Percentiles rank a stretch among this genome's conserved stretches.
phyloP scores from a whole-genome alignment of 2,888 invertebrate species.

The Linyphia triangularis region DNA sequence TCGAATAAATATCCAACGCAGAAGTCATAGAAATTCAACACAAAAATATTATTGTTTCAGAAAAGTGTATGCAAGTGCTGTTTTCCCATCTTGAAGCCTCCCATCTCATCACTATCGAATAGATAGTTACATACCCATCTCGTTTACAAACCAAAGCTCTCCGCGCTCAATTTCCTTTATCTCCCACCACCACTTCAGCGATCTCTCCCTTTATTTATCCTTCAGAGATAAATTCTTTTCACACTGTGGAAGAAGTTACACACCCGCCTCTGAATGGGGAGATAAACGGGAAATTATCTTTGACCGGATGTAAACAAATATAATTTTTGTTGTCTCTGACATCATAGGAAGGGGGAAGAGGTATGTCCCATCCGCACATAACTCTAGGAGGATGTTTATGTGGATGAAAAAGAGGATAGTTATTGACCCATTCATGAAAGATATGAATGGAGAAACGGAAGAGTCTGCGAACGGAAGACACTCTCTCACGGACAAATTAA shows the following conservation, averaged over 20 bases:
- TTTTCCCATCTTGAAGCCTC: no score
- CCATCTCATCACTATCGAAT: no score
- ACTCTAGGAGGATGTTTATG: background rate
- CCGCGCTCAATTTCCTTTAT: background rate
- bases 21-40: no score
- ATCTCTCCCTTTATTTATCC: background rate
- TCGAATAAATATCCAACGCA: no score
- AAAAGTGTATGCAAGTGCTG: no score
- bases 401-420: background rate
- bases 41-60: no score
- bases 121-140: no score
- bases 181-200: background rate
- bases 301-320: constrained; percentile 40
- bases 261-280: background rate
- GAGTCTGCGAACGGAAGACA: background rate
- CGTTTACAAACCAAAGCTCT: background rate
- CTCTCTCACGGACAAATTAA: no score
- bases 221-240: background rate
- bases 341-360: background rate
- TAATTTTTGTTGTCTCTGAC: background rate
- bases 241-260: background rate
- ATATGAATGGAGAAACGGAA: background rate
- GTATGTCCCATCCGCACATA: background rate
- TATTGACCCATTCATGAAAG: background rate
- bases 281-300: background rate